phyloP scores from a whole-genome alignment of 2,888 invertebrate genomes.

The Brassicogethes aeneus region DNA sequence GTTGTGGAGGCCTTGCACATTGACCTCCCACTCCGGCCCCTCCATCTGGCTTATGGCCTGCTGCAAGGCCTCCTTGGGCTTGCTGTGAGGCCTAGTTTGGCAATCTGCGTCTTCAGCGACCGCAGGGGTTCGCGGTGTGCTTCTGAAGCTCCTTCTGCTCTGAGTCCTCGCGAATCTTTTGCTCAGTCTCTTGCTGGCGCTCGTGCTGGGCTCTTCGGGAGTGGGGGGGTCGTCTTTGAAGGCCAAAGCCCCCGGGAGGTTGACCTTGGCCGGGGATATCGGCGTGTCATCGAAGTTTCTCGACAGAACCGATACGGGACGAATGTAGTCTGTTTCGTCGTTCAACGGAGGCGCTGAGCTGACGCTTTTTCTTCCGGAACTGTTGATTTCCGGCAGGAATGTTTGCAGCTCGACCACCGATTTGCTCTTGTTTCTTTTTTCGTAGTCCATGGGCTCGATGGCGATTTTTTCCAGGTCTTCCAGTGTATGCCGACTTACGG shows the following conservation, averaged over 20 bases:
- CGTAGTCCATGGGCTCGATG: conserved; percentile 2
- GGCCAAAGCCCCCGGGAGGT: conserved; percentile 21
- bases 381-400: conserved; percentile 25
- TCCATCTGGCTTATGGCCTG: conserved; percentile 59
- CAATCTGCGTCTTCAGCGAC: background rate
- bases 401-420: conserved; percentile 32
- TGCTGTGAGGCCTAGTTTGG: conserved; percentile 44
- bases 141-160: conserved; percentile 18
- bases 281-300: conserved; percentile 17
- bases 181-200: background rate
- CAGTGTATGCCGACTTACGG: background rate
- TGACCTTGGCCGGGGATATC: conserved; percentile 15
- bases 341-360: conserved; percentile 35
- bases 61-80: conserved; percentile 55
- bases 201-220: background rate
- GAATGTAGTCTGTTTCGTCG: conserved; percentile 14
- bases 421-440: conserved; percentile 27
- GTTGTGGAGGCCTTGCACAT: conserved; percentile 55
- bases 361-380: conserved; percentile 25
- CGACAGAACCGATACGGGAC: too few species aligned
- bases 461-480: background rate
- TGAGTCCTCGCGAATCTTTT: conserved; percentile 11
- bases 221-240: background rate
- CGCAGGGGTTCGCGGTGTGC: conserved; percentile 12
- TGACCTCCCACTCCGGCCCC: conserved; percentile 71